Conservation (phyloP, 2,888 invertebrate species). For the Lottia gigantea region DNA sequence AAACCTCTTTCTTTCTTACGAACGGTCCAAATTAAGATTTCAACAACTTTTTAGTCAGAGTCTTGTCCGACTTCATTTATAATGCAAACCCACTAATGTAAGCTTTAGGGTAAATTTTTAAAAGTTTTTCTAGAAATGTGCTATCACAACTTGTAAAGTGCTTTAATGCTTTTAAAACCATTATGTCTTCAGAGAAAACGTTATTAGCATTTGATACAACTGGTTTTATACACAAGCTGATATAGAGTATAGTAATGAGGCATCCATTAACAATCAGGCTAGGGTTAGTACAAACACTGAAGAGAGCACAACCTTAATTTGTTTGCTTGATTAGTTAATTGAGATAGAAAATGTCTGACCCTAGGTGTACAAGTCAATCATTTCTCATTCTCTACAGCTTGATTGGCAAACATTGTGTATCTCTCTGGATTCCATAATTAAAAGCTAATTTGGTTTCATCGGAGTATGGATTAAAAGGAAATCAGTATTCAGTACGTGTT, state of each 20-base stretch:
- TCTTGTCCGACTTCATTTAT: conserved; percentile 4
- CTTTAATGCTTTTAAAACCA: conserved; percentile 7
- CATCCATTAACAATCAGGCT: conserved; percentile 5
- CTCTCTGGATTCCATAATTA: background rate
- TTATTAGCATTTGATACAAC: conserved; percentile 1
- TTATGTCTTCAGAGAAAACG: background rate
- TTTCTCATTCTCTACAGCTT: conserved; percentile 1
- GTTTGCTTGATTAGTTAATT: conserved; percentile 11
- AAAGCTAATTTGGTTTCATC: no score
- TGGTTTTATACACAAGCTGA: background rate
- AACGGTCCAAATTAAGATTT: no score
- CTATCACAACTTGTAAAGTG: background rate
- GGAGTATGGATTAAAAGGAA: no score
- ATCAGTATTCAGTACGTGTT: no score
- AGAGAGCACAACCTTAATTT: conserved; percentile 8
- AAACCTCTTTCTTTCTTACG: no score
- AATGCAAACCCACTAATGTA: conserved; percentile 9
- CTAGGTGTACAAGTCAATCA: conserved; percentile 3
- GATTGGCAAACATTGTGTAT: conserved; percentile 3
- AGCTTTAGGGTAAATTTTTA: conserved; percentile 2
- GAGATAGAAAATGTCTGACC: conserved; percentile 3
- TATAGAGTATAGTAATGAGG: background rate
- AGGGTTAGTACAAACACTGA: background rate
- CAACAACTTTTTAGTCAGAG: no score
- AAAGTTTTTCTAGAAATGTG: background rate